A percentile compares a stretch with the other conserved stretches of the same genome.
phyloP scores from a whole-genome alignment of 2,113 vertebrate genomes.

The Seriola quinqueradiata region DNA sequence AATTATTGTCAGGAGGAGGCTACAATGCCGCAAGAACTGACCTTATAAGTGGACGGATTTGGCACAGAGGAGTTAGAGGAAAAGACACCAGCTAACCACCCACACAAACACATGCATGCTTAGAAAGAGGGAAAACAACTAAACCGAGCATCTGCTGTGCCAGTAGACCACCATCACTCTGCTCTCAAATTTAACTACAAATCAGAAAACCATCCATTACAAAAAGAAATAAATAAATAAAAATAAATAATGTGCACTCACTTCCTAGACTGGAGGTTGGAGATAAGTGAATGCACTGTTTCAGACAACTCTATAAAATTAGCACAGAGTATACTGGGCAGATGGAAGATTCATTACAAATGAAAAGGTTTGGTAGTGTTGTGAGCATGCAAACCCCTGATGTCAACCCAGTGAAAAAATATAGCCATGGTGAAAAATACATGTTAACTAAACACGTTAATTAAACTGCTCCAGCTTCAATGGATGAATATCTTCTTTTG shows the following conservation, averaged over 20 bases:
- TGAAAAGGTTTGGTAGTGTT: slow-evolving; percentile 12
- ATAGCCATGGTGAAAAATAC: slow-evolving; percentile 8
- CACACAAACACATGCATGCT: slow-evolving; percentile 16
- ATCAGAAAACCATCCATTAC: slow-evolving; percentile 14
- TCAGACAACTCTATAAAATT: slow-evolving; percentile 47
- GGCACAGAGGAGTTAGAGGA: slow-evolving; percentile 17
- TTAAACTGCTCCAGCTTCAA: slow-evolving; percentile 5
- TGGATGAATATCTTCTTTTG: slow-evolving; percentile 18
- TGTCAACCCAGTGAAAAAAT: slow-evolving; percentile 27
- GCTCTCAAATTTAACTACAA: slow-evolving; percentile 20
- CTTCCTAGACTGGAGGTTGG: slow-evolving; percentile 34
- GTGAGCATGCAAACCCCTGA: slow-evolving; percentile 14
- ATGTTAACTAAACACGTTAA: not conserved
- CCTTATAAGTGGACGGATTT: slow-evolving; percentile 52
- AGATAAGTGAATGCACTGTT: slow-evolving; percentile 44
- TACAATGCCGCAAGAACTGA: slow-evolving; percentile 40
- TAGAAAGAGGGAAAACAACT: slow-evolving; percentile 31
- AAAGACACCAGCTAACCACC: slow-evolving; percentile 13
- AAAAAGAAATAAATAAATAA: not conserved
- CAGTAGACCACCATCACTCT: slow-evolving; percentile 1
- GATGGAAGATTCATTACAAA: slow-evolving; percentile 33
- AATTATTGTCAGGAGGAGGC: slow-evolving; percentile 34
- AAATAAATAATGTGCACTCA: slow-evolving; percentile 15
- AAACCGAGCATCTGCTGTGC: not conserved
- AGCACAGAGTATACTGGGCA: slow-evolving; percentile 27